Evolutionary conservation across 1,140 invertebrate species (phyloP).

Genomic region (Drosophila rhopaloa): DNA sequence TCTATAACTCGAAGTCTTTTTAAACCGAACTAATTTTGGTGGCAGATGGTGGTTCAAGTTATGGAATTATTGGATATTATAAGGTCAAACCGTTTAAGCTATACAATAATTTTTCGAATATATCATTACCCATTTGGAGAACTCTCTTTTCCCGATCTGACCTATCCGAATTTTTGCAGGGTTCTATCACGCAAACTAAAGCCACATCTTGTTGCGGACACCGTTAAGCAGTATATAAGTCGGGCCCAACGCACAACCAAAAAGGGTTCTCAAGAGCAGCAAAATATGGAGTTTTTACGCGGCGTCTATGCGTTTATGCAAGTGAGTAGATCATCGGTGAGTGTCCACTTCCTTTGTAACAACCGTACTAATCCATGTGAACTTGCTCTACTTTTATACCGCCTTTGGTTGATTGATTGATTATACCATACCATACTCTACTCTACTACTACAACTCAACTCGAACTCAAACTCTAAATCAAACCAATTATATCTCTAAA

Average conservation of each 20-base stretch:
- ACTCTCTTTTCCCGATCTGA: background rate
- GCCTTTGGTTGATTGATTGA: constrained; percentile 76
- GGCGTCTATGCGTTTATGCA: constrained; percentile 85
- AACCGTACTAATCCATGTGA: constrained; percentile 84
- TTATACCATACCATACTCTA: constrained; percentile 67
- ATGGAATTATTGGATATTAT: too few relatives aligned
- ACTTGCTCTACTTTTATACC: constrained; percentile 83
- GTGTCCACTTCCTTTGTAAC: constrained; percentile 83
- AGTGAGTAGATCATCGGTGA: constrained; percentile 85
- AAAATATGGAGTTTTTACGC: constrained; percentile 85
- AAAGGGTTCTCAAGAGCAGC: constrained; percentile 82
- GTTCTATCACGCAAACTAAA: constrained; percentile 83
- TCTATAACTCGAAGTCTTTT: too few relatives aligned
- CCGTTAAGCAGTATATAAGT: constrained; percentile 84
- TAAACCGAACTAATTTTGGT: too few relatives aligned
- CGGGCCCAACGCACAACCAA: constrained; percentile 82
- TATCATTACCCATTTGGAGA: too few relatives aligned
- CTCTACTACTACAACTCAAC: constrained; percentile 53
- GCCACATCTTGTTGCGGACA: constrained; percentile 84
- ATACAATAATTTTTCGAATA: too few relatives aligned
- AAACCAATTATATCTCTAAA: constrained; percentile 35
- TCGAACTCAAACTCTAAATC: constrained; percentile 35
- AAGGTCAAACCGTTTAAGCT: too few relatives aligned
- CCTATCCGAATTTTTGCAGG: constrained; percentile 34
- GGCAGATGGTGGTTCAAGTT: too few relatives aligned